These are phyloP conservation scores for Epirrhoe tristata DNA, from an alignment of 2,888 invertebrate genomes.

Conservation along the genomic window DNA sequence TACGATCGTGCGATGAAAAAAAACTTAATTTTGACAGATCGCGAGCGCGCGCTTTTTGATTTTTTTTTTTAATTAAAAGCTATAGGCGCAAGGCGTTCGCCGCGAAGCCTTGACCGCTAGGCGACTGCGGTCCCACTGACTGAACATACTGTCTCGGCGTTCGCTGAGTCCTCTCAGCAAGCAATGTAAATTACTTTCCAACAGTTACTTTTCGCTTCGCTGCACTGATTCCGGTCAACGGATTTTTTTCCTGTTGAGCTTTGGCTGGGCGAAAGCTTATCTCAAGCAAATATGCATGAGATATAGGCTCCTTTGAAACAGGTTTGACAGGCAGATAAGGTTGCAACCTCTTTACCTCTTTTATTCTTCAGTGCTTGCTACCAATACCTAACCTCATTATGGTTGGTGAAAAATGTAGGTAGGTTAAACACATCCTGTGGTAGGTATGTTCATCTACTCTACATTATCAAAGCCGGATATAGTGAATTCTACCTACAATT, in stretches of 20 bases:
- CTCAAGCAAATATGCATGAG: slow-evolving; percentile 46
- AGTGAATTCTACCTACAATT: too few relatives aligned
- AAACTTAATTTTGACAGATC: slow-evolving; percentile 66
- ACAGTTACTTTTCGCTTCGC: slow-evolving; percentile 82
- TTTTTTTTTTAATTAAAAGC: slow-evolving; percentile 58
- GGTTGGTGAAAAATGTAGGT: neutral
- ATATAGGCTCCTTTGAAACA: slow-evolving; percentile 31
- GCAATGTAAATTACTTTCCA: slow-evolving; percentile 78
- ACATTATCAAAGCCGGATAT: too few relatives aligned
- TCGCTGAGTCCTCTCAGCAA: slow-evolving; percentile 62
- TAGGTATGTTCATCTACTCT: neutral
- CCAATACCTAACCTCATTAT: neutral
- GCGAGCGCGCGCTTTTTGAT: slow-evolving; percentile 76
- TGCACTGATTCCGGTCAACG: slow-evolving; percentile 78
- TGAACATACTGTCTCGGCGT: slow-evolving; percentile 67
- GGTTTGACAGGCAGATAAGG: slow-evolving; percentile 35
- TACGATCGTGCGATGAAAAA: slow-evolving; percentile 40
- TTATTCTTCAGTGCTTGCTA: slow-evolving; percentile 9
- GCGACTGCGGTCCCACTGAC: slow-evolving; percentile 79
- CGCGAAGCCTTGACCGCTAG: slow-evolving; percentile 80
- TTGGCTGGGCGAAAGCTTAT: slow-evolving; percentile 62
- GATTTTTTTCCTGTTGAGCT: slow-evolving; percentile 50
- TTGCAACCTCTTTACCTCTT: slow-evolving; percentile 28
- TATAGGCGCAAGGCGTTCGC: slow-evolving; percentile 59
- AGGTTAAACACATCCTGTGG: neutral